A percentile compares a stretch with the other conserved stretches of the same genome.
Conservation (phyloP, 30 jellyfish, hydroid and myxozoan genomes). For the Hydra vulgaris region DNA sequence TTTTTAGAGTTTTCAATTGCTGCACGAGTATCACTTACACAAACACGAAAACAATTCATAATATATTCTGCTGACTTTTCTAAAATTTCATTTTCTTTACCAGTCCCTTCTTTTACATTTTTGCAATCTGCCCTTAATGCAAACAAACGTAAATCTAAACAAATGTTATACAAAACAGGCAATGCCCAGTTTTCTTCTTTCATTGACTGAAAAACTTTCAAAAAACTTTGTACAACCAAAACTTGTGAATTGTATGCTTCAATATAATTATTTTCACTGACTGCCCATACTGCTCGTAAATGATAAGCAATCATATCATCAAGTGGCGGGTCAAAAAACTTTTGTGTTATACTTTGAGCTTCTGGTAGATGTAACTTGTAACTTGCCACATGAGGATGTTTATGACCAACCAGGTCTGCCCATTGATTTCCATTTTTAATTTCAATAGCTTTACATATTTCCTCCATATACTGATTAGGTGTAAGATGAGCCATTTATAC, state of each 20-base stretch:
- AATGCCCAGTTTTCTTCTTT: slow-evolving; percentile 92
- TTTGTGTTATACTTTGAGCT: slow-evolving; percentile 30
- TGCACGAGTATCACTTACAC: slow-evolving; percentile 98
- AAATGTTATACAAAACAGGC: slow-evolving; percentile 68
- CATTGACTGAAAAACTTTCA: slow-evolving; percentile 63
- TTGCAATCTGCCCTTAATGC: slow-evolving; percentile 80
- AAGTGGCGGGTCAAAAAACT: slow-evolving; percentile 60
- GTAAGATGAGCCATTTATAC: slow-evolving; percentile 24
- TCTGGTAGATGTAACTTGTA: slow-evolving; percentile 54
- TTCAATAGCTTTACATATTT: slow-evolving; percentile 36
- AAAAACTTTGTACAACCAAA: slow-evolving; percentile 58
- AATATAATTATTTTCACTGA: slow-evolving; percentile 43
- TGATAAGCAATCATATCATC: slow-evolving; percentile 86
- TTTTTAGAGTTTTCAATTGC: slow-evolving; percentile 78
- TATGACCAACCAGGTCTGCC: slow-evolving; percentile 70
- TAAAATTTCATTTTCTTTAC: slow-evolving; percentile 61
- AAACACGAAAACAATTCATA: slow-evolving; percentile 78
- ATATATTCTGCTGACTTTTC: slow-evolving; percentile 84
- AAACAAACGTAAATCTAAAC: slow-evolving; percentile 73
- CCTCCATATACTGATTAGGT: slow-evolving; percentile 19
- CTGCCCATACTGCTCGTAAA: slow-evolving; percentile 78
- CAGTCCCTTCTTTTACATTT: slow-evolving; percentile 40
- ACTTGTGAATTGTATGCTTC: slow-evolving; percentile 73
- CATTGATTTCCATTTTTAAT: slow-evolving; percentile 50
- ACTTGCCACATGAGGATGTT: slow-evolving; percentile 72